Base-by-base conservation (phyloP, 2,113 vertebrate genomes). In the Osmerus eperlanus region DNA sequence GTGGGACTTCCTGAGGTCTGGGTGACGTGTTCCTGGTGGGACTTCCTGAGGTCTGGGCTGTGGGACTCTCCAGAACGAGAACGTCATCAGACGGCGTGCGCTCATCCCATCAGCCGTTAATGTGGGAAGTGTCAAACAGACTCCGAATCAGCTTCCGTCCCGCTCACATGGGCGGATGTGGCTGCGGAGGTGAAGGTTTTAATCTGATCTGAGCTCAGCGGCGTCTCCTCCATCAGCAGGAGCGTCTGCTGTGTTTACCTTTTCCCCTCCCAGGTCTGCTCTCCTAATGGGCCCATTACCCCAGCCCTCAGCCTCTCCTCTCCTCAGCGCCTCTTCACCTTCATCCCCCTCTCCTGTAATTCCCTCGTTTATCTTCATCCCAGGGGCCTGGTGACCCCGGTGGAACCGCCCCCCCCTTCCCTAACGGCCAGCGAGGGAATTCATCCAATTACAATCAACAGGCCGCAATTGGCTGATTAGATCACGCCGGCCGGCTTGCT, bases 401-500 rank as follows among this genome's bases (percentile, higher is more conserved):
- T 84, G 77, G 59, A 83, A 86, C 86, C 84, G 68, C 73, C 87
- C 76, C 88, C 81, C 82, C 75, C 81, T 81, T 87, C 82, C 82
- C 83, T 89, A 89, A 90, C 86, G 73, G 83, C 83, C 86, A 92
- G 90, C 89, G 89, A 91, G 91, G 92, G 90, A 93, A 93, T 92
- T 93, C 84, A 93, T 91, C 88, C 89, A 90, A 93, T 93, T 91
- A 93, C 89, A 91, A 92, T 90, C 91, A 92, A 86, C 81, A 88
- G 86, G 73, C 69, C 80, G 85, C 84, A 51, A 91, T 89, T 86
- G 82, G 75, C 82, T 92, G 92, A 92, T 92, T 90, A 84, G 85
- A 91, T 91, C 88, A 92, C 11, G 65, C 85, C 77, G 71, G 85
- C 86, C 77, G 84, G 84, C 81, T 80, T 82, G 85, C 86, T 89